Percentiles rank a stretch among this genome's conserved stretches.
phyloP scores from a whole-genome alignment of 2,113 vertebrate species.

The Notarius quadriscutis region DNA sequence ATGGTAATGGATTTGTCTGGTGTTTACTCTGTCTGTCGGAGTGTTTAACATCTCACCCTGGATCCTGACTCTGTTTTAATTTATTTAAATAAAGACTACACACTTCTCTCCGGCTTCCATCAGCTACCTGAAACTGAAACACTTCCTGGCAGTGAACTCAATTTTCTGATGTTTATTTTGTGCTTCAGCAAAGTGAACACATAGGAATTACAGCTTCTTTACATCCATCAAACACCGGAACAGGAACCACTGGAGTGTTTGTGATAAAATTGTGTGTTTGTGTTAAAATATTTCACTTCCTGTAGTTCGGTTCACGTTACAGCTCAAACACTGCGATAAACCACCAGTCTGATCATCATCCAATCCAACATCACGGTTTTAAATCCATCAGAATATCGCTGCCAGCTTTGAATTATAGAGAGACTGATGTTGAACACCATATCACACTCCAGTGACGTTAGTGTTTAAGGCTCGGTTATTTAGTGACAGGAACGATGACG shows the following conservation, averaged over 20 bases:
- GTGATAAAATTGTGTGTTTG: not conserved
- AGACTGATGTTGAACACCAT: not conserved
- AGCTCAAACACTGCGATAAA: not conserved
- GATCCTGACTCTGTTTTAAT: not conserved
- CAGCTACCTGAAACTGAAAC: not conserved
- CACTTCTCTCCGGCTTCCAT: not conserved
- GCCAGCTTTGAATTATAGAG: not conserved
- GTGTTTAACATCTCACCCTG: not conserved
- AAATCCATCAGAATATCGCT: not conserved
- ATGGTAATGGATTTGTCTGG: not conserved
- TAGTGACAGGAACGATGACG: not conserved
- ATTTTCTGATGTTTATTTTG: not conserved
- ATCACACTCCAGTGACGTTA: not conserved
- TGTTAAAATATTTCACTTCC: not conserved
- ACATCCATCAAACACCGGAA: not conserved
- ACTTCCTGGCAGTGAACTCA: not conserved
- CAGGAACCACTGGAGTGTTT: not conserved
- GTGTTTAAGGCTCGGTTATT: not conserved
- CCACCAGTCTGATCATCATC: not conserved
- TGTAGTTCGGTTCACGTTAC: not conserved
- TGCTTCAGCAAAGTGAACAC: not conserved
- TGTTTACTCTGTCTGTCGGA: not conserved
- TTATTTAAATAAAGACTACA: not conserved
- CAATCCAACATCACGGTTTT: not conserved
- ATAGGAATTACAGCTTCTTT: not conserved